These are phyloP conservation scores for Novumbra hubbsi DNA, from an alignment of 2,797 vertebrate genomes.

Conservation along the genomic window DNA sequence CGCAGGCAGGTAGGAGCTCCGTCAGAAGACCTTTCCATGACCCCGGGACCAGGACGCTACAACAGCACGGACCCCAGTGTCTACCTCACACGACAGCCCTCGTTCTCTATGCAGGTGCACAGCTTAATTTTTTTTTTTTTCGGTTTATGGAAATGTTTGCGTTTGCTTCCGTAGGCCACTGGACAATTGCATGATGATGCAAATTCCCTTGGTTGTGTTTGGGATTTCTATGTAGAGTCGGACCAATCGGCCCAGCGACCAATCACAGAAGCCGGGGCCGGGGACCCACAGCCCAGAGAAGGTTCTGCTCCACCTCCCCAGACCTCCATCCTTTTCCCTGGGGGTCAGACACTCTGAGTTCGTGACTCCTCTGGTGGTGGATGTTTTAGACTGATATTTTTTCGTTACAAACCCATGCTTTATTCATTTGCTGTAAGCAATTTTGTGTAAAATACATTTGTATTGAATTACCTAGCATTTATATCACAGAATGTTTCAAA, in stretches of 20 bases:
- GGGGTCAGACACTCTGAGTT: conserved; percentile 82
- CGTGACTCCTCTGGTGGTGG: conserved; percentile 73
- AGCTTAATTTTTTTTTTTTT: background rate
- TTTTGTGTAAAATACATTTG: background rate
- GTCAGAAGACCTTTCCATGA: conserved; percentile 76
- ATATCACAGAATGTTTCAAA: background rate
- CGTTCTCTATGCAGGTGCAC: conserved; percentile 76
- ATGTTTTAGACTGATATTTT: conserved; percentile 60
- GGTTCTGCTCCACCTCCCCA: conserved; percentile 65
- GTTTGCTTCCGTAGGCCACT: background rate
- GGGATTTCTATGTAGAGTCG: conserved; percentile 60
- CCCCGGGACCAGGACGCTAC: conserved; percentile 82
- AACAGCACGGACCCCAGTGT: conserved; percentile 74
- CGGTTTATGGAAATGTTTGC: background rate
- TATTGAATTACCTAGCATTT: background rate
- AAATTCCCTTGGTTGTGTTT: background rate
- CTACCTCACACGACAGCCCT: conserved; percentile 76
- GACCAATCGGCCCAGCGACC: conserved; percentile 54
- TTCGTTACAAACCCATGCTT: background rate
- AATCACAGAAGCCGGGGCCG: conserved; percentile 72
- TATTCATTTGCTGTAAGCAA: background rate
- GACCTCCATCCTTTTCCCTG: conserved; percentile 78
- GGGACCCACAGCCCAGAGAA: conserved; percentile 82
- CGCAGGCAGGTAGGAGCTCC: conserved; percentile 61
- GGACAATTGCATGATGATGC: background rate